phyloP scores from a whole-genome alignment of 2,113 vertebrate genomes.

The Campylorhamphus procurvoides region DNA sequence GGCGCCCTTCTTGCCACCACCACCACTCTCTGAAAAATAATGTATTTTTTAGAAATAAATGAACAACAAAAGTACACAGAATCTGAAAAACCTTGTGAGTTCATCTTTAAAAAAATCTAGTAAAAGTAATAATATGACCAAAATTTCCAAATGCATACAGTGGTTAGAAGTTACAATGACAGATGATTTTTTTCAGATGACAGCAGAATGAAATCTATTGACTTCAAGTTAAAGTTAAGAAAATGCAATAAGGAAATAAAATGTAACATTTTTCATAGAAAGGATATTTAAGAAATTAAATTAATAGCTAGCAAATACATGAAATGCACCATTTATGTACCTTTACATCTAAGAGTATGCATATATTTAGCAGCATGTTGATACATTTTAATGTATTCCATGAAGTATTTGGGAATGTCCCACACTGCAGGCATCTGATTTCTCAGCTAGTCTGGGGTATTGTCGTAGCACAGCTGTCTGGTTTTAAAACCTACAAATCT shows the following conservation, averaged over 20 bases:
- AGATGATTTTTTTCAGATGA: not conserved
- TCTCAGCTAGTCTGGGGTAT: not conserved
- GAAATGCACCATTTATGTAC: not conserved
- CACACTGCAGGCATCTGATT: not conserved
- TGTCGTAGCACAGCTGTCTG: not conserved
- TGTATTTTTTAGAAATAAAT: not conserved
- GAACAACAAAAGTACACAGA: not conserved
- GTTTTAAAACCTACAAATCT: not conserved
- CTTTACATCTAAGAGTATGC: not conserved
- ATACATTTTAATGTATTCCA: not conserved
- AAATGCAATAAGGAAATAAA: not conserved
- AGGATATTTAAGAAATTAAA: not conserved
- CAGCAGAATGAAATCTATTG: not conserved
- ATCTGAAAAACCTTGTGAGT: not conserved
- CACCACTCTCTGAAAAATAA: slow-evolving; percentile 26
- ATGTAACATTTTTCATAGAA: not conserved
- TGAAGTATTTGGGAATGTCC: not conserved
- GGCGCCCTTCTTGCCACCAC: slow-evolving; percentile 79
- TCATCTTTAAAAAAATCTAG: not conserved
- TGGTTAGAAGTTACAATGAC: not conserved
- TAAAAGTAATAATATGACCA: not conserved
- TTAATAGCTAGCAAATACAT: not conserved
- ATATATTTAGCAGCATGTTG: not conserved
- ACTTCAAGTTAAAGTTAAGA: not conserved
- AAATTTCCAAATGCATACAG: not conserved